Conservation (phyloP, 2,113 vertebrate species). For the Erythrocercus mccallii region DNA sequence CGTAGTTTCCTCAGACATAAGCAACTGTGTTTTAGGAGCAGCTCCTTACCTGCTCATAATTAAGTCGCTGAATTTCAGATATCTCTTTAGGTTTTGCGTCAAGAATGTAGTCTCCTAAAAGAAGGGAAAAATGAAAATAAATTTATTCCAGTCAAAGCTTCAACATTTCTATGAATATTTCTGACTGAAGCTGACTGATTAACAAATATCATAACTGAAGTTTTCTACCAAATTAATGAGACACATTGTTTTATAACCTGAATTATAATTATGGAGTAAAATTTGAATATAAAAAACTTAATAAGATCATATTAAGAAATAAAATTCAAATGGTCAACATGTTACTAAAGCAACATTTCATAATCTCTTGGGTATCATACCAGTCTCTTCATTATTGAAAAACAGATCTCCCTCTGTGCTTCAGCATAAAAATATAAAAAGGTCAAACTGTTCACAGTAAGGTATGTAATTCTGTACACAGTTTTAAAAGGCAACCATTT, state of each 20-base stretch:
- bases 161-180: neutral
- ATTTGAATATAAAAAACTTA: neutral
- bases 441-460: neutral
- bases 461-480: neutral
- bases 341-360: neutral
- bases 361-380: neutral
- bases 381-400: neutral
- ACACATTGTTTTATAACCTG: neutral
- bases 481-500: neutral
- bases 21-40: neutral
- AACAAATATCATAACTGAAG: neutral
- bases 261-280: neutral
- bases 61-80: slow-evolving; percentile 94
- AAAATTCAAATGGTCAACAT: neutral
- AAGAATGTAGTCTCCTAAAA: slow-evolving; percentile 96
- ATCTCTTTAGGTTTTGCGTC: slow-evolving; percentile 99
- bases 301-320: neutral
- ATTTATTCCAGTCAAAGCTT: neutral
- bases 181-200: neutral
- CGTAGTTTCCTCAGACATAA: neutral
- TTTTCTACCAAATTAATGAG: neutral
- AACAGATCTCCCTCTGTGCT: neutral
- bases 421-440: neutral
- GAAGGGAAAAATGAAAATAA: slow-evolving; percentile 47
- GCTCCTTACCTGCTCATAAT: slow-evolving; percentile 94